Base-by-base conservation (phyloP, 2,113 vertebrate species). In the Rhegmatorhina hoffmannsi region DNA sequence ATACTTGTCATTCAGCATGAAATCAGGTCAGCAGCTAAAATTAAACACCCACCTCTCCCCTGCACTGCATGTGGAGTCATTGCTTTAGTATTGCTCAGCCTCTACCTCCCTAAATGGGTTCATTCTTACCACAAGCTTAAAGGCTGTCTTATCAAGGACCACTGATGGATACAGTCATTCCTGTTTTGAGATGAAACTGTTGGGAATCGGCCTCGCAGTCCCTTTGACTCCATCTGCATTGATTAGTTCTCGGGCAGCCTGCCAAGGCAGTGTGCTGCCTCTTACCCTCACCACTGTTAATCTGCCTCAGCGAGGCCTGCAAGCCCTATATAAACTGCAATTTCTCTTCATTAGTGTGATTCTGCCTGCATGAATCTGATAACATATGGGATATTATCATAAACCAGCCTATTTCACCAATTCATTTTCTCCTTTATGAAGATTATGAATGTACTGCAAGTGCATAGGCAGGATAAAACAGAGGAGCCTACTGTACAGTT, bases 11-110 rank as follows among this genome's bases (percentile, higher is more conserved):
- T 98, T 98, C 95, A 94, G 67, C 92, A 92, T 83, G 96, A 97
- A 98, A 98, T 97, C 97, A 95, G 97, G 98, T 98, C 97, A 98
- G 94, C 94, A 96, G 94, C 98, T 98, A 98, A 98, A 98, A 97
- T 98, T 92, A 98, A 96, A 93, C 82, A 96, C 87, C 80, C 90
- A 84, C 92, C 79, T 96, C 95, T 92, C 89, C 81, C 92, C 87
- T 91, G 87, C 93, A 93, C 87, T 9, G 59, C 94, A n/a, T 78
- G 93, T 84, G 77, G 90, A 94, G 96, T 95, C 92, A 92, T 95
- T 19, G 73, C 85, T 95, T 94, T 85, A 67, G 89, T 58, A 59
- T 78, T 81, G 89, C 94, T 97, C 94, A 96, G 96, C 93, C 94
- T 78, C 88, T 94, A 79, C 83, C 76, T 85, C 85, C 89, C 73